Conservation (phyloP, 2,113 vertebrate genomes). For the Australoheros scitulus region DNA sequence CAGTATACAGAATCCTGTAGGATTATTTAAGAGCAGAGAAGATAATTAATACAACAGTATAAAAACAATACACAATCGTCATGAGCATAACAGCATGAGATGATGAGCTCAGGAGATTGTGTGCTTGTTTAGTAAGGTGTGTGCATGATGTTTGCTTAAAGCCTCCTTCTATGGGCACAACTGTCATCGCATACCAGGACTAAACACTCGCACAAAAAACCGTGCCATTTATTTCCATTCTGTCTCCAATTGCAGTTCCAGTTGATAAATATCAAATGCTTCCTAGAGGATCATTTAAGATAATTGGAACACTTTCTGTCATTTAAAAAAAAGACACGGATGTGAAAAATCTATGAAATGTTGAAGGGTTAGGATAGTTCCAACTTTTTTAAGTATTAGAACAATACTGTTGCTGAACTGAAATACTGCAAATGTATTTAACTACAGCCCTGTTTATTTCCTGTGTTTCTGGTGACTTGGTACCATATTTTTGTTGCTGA, state of each 20-base stretch:
- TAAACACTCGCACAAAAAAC: slow-evolving; percentile 23
- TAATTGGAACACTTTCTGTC: neutral
- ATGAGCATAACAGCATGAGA: neutral
- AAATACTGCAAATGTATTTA: neutral
- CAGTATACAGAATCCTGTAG: neutral
- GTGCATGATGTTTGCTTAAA: slow-evolving; percentile 48
- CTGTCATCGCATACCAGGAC: slow-evolving; percentile 46
- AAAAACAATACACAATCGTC: neutral
- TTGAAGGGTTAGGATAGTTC: neutral
- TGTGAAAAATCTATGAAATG: neutral
- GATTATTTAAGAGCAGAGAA: neutral
- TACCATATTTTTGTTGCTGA: neutral
- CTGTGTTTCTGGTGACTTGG: neutral
- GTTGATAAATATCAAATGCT: neutral
- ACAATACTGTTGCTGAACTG: no score
- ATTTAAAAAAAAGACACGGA: neutral
- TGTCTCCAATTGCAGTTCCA: neutral
- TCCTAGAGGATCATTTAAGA: slow-evolving; percentile 15
- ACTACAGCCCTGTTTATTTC: neutral
- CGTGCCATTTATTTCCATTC: slow-evolving; percentile 7
- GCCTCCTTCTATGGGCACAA: slow-evolving; percentile 47
- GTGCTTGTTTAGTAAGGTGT: slow-evolving; percentile 19
- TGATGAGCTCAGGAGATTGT: neutral
- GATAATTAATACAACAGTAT: neutral
- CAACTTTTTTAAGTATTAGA: neutral